Base-by-base conservation (phyloP, 1,140 invertebrate species). In the Brachionus asplanchnoidis region DNA sequence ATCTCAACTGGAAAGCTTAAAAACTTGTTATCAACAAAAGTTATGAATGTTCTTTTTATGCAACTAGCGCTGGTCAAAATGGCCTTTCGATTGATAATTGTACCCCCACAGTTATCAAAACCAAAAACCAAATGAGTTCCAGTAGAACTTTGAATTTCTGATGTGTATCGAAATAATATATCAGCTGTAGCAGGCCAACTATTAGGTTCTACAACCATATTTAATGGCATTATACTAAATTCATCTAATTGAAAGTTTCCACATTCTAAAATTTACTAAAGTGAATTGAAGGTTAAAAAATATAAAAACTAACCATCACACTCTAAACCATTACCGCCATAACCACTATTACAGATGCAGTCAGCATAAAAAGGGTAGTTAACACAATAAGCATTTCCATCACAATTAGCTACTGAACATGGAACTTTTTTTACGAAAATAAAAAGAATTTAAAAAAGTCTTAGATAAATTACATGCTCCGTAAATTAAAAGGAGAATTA, bases 101-200 rank as follows among this genome's bases (percentile, higher is more conserved):
- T 77, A 4, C 73, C 73, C 2, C 73, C 73, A 77, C 73, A 77
- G 7, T 77, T 77, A 23, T 44, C 73, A 46, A 50, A 8, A 46
- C 73, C 73, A 2, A 77, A 12, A 0, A 77, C 6, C n/a, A 77
- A 46, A 77, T 46, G 44, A 26, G 36, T 28, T 28, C 44, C 73
- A 77, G 40, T 20, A 17, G 20, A 6, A 26, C 0, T 28, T 23
- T 46, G 7, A 12, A 46, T 23, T 26, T 23, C 26, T 12, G 73
- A 46, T 50, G 11, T 50, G 23, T 77, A 77, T 23, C 14, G 42
- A 12, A 77, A 77, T 26, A 77, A 26, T 1, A 77, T 77, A 46
- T 77, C 73, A 77, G 44, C 73, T 46, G 73, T 77, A 14, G 73
- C 73, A 42, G 73, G 73, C 42, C 73, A 77, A 77, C 73, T 77